Percentiles rank a stretch among this genome's conserved stretches.
These are phyloP conservation scores for Paracentrotus lividus DNA, from an alignment of 53 echinoderm and acorn worm species.

Conservation along the genomic window DNA sequence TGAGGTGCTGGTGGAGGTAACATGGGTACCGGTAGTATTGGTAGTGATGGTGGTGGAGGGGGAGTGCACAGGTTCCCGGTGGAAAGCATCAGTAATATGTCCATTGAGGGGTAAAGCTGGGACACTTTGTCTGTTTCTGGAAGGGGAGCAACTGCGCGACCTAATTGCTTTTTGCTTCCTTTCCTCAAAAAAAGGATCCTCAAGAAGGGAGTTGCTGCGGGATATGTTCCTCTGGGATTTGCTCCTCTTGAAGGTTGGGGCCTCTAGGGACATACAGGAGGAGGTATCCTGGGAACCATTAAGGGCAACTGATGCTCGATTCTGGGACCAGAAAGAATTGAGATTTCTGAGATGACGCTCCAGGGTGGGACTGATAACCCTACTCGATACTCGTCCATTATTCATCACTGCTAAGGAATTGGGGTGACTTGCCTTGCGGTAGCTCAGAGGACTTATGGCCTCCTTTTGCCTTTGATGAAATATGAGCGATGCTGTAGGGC, in stretches of 20 bases:
- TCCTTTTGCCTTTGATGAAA: constrained; percentile 37
- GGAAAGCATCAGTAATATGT: not conserved
- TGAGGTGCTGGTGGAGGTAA: not conserved
- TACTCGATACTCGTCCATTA: constrained; percentile 30
- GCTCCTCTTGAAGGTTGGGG: not conserved
- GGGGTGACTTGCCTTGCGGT: constrained; percentile 47
- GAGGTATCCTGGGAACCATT: constrained; percentile 5
- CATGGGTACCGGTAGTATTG: constrained; percentile 45
- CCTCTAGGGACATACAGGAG: not conserved
- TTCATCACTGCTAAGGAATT: not conserved
- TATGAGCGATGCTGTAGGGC: constrained; percentile 66
- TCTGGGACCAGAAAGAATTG: constrained; percentile 67
- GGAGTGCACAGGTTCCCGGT: not conserved
- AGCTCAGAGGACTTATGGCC: not conserved
- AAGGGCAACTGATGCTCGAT: constrained; percentile 33
- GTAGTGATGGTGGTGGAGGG: not conserved
- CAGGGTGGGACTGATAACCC: constrained; percentile 64
- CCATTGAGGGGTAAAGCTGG: not conserved
- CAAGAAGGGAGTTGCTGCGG: constrained; percentile 18
- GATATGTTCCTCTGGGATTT: not conserved
- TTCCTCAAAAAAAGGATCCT: constrained; percentile 5
- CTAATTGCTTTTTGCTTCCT: not conserved
- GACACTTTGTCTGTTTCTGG: constrained; percentile 30
- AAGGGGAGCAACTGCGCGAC: constrained; percentile 63
- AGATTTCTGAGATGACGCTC: constrained; percentile 65